Conservation (phyloP, 2,113 vertebrate genomes). For the Dolichallabes microphthalmus region DNA sequence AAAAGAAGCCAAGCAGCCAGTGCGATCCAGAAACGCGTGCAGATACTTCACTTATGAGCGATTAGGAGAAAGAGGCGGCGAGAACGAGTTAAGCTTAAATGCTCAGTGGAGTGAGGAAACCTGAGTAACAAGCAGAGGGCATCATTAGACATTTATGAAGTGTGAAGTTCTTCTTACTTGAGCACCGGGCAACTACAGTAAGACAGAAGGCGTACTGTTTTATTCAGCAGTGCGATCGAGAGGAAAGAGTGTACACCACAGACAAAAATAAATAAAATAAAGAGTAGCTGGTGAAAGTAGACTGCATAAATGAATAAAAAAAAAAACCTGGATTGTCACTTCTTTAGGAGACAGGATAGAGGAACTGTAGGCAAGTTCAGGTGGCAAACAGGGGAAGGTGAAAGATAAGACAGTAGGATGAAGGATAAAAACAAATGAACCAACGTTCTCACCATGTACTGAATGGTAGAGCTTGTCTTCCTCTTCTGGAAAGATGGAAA, state of each 20-base stretch:
- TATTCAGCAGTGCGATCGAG: not conserved
- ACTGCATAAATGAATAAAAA: not conserved
- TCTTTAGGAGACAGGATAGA: constrained; percentile 6
- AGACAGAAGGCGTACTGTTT: not conserved
- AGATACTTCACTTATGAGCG: not conserved
- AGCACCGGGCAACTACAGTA: not conserved
- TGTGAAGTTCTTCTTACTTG: not conserved
- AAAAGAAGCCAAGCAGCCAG: not conserved
- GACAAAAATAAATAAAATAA: not conserved
- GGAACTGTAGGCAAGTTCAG: constrained; percentile 22
- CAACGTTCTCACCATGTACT: constrained; percentile 74
- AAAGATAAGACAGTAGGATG: constrained; percentile 2
- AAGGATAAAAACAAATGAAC: constrained; percentile 34
- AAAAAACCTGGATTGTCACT: not conserved
- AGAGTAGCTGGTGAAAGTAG: not conserved
- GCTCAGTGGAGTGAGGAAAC: constrained; percentile 17
- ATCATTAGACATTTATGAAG: constrained; percentile 18
- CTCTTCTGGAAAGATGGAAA: constrained; percentile 69
- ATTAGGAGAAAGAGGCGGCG: not conserved
- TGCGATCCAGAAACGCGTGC: not conserved
- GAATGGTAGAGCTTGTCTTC: constrained; percentile 77
- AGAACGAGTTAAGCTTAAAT: constrained; percentile 1
- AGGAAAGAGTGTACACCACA: not conserved
- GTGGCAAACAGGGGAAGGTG: not conserved
- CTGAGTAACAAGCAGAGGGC: not conserved